Base-by-base conservation (phyloP, 64 coral and sea anemone species). In the Dendronephthya gigantea region DNA sequence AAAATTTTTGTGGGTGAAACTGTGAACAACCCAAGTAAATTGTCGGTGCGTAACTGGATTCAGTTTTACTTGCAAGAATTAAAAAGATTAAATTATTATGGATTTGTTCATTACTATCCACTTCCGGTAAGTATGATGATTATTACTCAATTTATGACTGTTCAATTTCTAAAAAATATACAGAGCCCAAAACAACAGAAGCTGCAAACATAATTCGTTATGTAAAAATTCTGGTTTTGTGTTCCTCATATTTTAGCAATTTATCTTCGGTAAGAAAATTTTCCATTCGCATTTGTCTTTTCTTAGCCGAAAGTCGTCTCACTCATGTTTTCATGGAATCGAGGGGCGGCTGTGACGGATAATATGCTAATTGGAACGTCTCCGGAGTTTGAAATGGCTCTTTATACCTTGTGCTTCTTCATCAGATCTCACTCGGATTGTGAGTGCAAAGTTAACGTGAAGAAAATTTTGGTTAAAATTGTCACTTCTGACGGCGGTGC, bases 1-100 rank as follows among this genome's bases (percentile, higher is more conserved):
- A 79, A 79, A 12, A 29, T 79, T 0, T 79, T 79, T 79, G 72
- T 79, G 30, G 72, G 72, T 19, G 72, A 79, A 79, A 79, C 72
- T 10, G 72, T 79, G 9, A 35, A 2, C 13, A 79, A 79, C 29
- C 72, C 72, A 1, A 79, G 32, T 36, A 79, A 79, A 79, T 29
- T 79, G 2, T 34, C 72, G 1, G 30, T 79, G 9, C 30, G 72
- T 6, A 79, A 79, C 22, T 79, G 72, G 72, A 34, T 79, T 79
- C 72, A 79, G 36, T 79, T 79, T 79, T 39, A 79, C 29, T 36
- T 33, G 25, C 32, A 28, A 16, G 72, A 79, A 33, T 36, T 34
- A 19, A 33, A 10, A 36, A 79, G 72, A 79, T 29, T 79, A 79
- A 79, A 79, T 39, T 79, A 79, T 33, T 79, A 79, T 34, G 72